phyloP scores from a whole-genome alignment of 1,140 invertebrate genomes.

The Phymastichus coffea region DNA sequence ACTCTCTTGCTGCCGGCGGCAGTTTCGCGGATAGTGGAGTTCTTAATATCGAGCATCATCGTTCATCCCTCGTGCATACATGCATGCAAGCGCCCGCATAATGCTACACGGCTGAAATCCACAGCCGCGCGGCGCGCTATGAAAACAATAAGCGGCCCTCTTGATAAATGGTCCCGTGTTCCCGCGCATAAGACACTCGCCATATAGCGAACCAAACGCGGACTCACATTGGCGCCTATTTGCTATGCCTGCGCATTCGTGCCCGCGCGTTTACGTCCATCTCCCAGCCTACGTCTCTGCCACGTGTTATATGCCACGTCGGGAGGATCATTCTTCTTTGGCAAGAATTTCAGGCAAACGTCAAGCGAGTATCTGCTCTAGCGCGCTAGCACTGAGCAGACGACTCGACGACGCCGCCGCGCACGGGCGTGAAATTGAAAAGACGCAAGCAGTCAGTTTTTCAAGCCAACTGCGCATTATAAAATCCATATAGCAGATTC shows the following conservation, averaged over 20 bases:
- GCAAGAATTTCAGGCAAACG: too few relatives aligned
- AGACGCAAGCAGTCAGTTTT: slow-evolving; percentile 18
- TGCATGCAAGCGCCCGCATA: slow-evolving; percentile 7
- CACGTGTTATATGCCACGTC: background rate
- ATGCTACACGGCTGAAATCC: slow-evolving; percentile 6
- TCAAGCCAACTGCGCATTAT: slow-evolving; percentile 13
- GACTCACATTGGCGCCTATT: background rate
- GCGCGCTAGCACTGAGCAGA: too few relatives aligned
- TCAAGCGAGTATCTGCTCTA: too few relatives aligned
- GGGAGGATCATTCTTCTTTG: background rate
- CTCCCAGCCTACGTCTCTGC: background rate
- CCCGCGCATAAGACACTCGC: background rate
- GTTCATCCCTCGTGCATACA: slow-evolving; percentile 40
- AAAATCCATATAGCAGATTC: slow-evolving; percentile 17
- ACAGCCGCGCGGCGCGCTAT: background rate
- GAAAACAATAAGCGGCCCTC: slow-evolving; percentile 26
- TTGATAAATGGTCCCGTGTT: slow-evolving; percentile 19
- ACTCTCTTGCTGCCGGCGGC: background rate
- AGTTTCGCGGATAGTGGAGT: slow-evolving; percentile 36
- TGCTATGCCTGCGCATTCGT: background rate
- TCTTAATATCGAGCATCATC: slow-evolving; percentile 53
- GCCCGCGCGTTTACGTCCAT: background rate
- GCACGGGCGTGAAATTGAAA: slow-evolving; percentile 17
- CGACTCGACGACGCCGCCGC: too few relatives aligned
- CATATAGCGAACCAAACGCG: background rate